Base-by-base conservation (phyloP, 1,140 invertebrate genomes). In the Lutraria rhynchaena region DNA sequence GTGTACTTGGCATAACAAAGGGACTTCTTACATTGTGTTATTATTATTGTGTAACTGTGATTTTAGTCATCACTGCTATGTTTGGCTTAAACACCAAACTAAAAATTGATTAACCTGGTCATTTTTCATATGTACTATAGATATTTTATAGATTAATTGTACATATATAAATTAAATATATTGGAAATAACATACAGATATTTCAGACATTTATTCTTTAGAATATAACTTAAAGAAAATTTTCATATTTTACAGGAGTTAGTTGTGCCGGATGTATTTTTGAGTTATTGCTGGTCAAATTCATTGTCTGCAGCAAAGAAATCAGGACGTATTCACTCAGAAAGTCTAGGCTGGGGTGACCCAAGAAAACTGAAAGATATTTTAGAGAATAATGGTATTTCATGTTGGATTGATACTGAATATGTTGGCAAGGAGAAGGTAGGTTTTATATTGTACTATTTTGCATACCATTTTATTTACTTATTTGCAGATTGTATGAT, bases 211-310 rank as follows among this genome's bases (percentile, higher is more conserved):
- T 19, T 19, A 49, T 49, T 49, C 9, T 49, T 11, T 49, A 19
- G 9, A 49, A 49, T 49, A 11, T 9, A 11, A 11, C 11, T 49
- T 49, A 49, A 11, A 11, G 44, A 11, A 19, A 11, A 19, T 61
- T 31, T 61, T 61, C n/a, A 44, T 46, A 44, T n/a, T 44, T 37
- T 82, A 35, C 41, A 86, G 70, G 58, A 63, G 15, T 53, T 74
- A 24, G 63, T 87, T 53, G 37, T 84, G 15, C 85, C 86, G 0
- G 87, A 86, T 46, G 83, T 87, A n/a, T 92, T 92, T 81, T 85
- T 92, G n/a, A 91, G 89, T 82, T 92, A 92, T 63, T 89, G 87
- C 55, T 91, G 91, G 90, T 58, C 67, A 9, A 92, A 92, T 75
- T 92, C 91, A 4, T 71, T 83, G n/a, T 75, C 87, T 60, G 91